Conservation (phyloP, 2,888 invertebrate species). For the Phanerotoma sp. region DNA sequence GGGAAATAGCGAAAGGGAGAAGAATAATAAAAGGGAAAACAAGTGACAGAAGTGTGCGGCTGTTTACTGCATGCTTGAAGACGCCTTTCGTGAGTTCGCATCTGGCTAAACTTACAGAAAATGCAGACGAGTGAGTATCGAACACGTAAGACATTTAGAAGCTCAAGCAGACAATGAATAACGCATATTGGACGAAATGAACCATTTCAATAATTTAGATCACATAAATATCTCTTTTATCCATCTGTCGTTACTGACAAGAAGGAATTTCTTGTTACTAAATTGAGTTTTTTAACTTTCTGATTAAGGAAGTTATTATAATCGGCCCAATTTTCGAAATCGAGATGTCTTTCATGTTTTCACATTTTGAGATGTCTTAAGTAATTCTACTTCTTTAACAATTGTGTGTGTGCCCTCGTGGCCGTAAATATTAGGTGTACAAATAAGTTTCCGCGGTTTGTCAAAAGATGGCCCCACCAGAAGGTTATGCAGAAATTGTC, state of each 20-base stretch:
- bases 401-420: no score
- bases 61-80: slow-evolving; percentile 23
- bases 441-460: no score
- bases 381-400: no score
- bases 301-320: no score
- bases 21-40: slow-evolving; percentile 28
- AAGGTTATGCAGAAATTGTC: no score
- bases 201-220: slow-evolving; percentile 56
- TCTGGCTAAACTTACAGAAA: slow-evolving; percentile 14
- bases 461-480: no score
- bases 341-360: no score
- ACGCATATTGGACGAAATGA: slow-evolving; percentile 54
- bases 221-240: slow-evolving; percentile 48
- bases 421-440: no score
- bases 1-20: slow-evolving; percentile 10
- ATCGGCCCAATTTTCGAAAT: no score
- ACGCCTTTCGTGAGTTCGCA: slow-evolving; percentile 13
- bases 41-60: slow-evolving; percentile 25
- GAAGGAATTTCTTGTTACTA: no score
- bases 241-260: background rate
- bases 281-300: no score
- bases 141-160: slow-evolving; percentile 50
- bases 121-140: slow-evolving; percentile 23
- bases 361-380: no score
- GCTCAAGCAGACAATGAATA: slow-evolving; percentile 50